Percentiles rank a stretch among this genome's conserved stretches.
phyloP scores from a whole-genome alignment of 2,888 invertebrate species.

The Ophion ellenae region DNA sequence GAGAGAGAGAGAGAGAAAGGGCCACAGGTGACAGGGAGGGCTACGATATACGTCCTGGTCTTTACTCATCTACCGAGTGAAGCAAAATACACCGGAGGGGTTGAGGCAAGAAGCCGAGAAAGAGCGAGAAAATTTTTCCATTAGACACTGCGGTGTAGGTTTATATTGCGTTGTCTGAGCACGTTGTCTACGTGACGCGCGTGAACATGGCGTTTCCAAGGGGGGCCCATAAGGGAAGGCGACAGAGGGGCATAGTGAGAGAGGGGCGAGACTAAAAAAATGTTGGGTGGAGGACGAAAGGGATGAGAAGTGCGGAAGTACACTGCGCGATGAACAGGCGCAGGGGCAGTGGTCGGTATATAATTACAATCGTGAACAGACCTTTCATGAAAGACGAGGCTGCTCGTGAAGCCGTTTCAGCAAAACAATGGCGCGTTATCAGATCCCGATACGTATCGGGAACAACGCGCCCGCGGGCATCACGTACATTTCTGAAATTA shows the following conservation, averaged over 20 bases:
- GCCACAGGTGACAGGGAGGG: constrained; percentile 25
- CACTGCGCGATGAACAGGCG: neutral
- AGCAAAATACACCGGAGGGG: constrained; percentile 33
- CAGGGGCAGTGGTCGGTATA: constrained; percentile 9
- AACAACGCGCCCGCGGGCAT: constrained; percentile 5
- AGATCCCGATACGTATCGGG: constrained; percentile 40
- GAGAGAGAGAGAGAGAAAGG: neutral
- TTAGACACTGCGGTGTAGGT: constrained; percentile 70
- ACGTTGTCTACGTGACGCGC: constrained; percentile 75
- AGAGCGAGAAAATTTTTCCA: constrained; percentile 73
- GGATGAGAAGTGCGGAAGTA: neutral
- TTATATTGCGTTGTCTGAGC: constrained; percentile 72
- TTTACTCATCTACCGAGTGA: constrained; percentile 37
- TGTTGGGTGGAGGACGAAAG: neutral
- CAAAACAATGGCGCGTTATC: constrained; percentile 39
- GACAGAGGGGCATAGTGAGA: neutral
- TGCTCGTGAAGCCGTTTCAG: constrained; percentile 17
- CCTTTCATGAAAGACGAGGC: constrained; percentile 2
- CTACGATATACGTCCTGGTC: constrained; percentile 22
- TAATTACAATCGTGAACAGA: constrained; percentile 42
- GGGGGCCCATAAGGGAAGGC: constrained; percentile 5
- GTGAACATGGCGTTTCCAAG: constrained; percentile 38
- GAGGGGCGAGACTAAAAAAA: constrained; percentile 13
- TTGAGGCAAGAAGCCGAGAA: constrained; percentile 43
- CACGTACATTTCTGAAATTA: constrained; percentile 17